phyloP scores from a whole-genome alignment of 2,888 invertebrate species.

The Diadegma fenestrale region DNA sequence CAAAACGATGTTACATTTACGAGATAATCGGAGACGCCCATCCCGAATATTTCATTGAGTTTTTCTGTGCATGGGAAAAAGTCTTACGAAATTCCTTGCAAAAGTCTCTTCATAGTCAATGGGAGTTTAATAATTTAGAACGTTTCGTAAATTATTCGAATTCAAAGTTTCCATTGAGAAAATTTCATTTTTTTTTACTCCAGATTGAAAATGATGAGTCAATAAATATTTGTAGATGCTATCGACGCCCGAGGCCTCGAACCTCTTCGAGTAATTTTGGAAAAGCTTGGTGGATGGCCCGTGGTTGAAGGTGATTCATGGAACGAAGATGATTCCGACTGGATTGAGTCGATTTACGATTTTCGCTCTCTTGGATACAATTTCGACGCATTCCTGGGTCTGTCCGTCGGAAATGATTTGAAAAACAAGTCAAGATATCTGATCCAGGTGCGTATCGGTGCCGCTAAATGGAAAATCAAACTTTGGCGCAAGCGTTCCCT shows the following conservation, averaged over 20 bases:
- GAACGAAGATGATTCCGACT: constrained; percentile 90
- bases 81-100: neutral
- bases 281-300: constrained; percentile 96
- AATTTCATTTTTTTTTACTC: too few species aligned
- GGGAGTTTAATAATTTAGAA: too few species aligned
- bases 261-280: constrained; percentile 90
- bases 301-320: constrained; percentile 91
- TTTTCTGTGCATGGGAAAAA: neutral
- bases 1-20: neutral
- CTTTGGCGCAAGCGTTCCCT: too few species aligned
- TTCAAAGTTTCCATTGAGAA: too few species aligned
- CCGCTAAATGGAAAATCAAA: neutral
- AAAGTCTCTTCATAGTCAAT: too few species aligned
- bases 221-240: constrained; percentile 86
- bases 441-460: constrained; percentile 90
- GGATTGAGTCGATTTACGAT: constrained; percentile 93
- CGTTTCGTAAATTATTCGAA: too few species aligned
- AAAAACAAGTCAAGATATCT: constrained; percentile 94
- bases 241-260: constrained; percentile 92
- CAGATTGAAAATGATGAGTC: neutral
- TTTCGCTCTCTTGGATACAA: constrained; percentile 93
- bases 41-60: too few species aligned
- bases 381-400: constrained; percentile 95
- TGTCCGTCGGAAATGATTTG: constrained; percentile 94
- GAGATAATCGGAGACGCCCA: neutral